Evolutionary conservation across 2,888 invertebrate species (phyloP).

Genomic region (Sesamia inferens): DNA sequence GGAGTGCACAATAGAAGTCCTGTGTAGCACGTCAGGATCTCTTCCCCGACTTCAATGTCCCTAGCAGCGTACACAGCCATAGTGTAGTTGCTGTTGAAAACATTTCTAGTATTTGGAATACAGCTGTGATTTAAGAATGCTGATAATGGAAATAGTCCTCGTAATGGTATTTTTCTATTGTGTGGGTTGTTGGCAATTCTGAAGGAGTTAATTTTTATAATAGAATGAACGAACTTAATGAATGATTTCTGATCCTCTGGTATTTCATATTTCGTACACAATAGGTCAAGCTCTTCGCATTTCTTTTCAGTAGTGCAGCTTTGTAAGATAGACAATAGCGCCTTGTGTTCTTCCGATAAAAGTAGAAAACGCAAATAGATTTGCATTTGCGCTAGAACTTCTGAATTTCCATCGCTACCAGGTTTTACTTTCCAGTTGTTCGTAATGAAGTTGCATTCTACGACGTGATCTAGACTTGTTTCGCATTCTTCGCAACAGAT

Average conservation of each 20-base stretch:
- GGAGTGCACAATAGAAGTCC: constrained; percentile 92
- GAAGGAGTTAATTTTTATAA: constrained; percentile 92
- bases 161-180: constrained; percentile 81
- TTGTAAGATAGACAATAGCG: constrained; percentile 86
- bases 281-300: constrained; percentile 85
- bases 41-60: constrained; percentile 89
- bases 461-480: constrained; percentile 86
- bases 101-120: constrained; percentile 91
- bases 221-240: constrained; percentile 87
- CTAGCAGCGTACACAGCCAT: constrained; percentile 91
- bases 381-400: constrained; percentile 69
- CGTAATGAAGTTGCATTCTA: constrained; percentile 91
- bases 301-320: constrained; percentile 72
- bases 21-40: constrained; percentile 92
- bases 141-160: constrained; percentile 92
- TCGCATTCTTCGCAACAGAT: constrained; percentile 92
- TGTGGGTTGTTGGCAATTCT: constrained; percentile 83
- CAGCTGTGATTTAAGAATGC: constrained; percentile 93
- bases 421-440: constrained; percentile 83
- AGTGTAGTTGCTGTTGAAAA: constrained; percentile 87
- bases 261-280: constrained; percentile 84
- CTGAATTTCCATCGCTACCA: constrained; percentile 60
- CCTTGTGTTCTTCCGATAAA: constrained; percentile 78
- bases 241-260: constrained; percentile 87
- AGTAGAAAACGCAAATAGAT: constrained; percentile 78